These are phyloP conservation scores for Nerophis lumbriciformis DNA, from an alignment of 2,113 vertebrate species.

Conservation along the genomic window DNA sequence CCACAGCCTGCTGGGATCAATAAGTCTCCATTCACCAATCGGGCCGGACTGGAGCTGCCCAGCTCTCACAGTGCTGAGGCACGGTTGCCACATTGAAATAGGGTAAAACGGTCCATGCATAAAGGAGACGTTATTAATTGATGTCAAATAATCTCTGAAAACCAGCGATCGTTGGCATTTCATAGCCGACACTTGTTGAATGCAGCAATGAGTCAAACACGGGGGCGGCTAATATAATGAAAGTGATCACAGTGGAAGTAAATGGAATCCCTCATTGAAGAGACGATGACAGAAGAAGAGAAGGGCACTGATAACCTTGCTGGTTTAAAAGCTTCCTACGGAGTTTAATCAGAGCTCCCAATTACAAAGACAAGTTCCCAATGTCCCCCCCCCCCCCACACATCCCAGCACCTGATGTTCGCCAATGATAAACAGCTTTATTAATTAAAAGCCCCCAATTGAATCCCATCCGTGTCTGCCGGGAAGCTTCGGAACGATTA, in stretches of 20 bases:
- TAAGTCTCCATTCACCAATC: constrained; percentile 56
- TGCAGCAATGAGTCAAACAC: constrained; percentile 3
- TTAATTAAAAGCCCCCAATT: constrained; percentile 77
- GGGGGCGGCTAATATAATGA: constrained; percentile 36
- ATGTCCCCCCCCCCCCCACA: constrained; percentile 32
- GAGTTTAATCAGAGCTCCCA: constrained; percentile 71
- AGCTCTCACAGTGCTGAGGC: constrained; percentile 47
- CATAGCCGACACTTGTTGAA: constrained; percentile 46
- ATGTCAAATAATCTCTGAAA: not conserved
- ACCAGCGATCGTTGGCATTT: constrained; percentile 11
- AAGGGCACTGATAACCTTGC: constrained; percentile 75
- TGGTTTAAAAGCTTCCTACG: constrained; percentile 72
- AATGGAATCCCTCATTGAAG: constrained; percentile 36
- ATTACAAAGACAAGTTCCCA: constrained; percentile 68
- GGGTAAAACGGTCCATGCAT: constrained; percentile 6
- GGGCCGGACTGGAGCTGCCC: constrained; percentile 55
- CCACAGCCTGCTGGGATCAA: constrained; percentile 56
- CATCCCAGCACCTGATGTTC: constrained; percentile 63
- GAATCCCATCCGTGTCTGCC: constrained; percentile 72
- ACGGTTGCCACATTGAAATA: constrained; percentile 6
- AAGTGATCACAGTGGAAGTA: constrained; percentile 38
- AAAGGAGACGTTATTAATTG: not conserved
- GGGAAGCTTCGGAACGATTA: constrained; percentile 64
- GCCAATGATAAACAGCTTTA: constrained; percentile 72
- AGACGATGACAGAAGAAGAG: constrained; percentile 66